These are phyloP conservation scores for Pasiphila rectangulata DNA, from an alignment of 2,888 invertebrate species.

Conservation along the genomic window DNA sequence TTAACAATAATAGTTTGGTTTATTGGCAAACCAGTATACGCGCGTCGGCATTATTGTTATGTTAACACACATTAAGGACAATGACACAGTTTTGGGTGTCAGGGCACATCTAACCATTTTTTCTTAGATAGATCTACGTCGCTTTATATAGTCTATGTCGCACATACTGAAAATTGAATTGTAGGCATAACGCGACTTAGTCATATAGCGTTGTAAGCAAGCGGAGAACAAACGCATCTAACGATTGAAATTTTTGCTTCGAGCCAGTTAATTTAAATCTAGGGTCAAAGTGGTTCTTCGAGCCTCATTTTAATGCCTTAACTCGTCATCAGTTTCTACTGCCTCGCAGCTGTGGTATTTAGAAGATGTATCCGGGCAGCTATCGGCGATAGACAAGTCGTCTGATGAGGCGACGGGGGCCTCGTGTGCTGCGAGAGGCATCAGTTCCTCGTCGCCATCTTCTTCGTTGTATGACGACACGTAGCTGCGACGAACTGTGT, in stretches of 20 bases:
- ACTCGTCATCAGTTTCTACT: conserved; percentile 82
- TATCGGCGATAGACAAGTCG: conserved; percentile 85
- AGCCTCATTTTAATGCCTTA: conserved; percentile 50
- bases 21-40: too few species aligned
- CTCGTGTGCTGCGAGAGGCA: conserved; percentile 84
- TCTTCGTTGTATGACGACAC: conserved; percentile 45
- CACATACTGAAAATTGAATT: too few species aligned
- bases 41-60: too few species aligned
- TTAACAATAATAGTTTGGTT: too few species aligned
- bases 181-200: too few species aligned
- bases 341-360: conserved; percentile 89
- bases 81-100: too few species aligned
- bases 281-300: background rate
- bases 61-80: too few species aligned
- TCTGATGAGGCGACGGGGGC: conserved; percentile 81
- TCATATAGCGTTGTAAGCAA: too few species aligned
- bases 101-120: too few species aligned
- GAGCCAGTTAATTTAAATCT: background rate
- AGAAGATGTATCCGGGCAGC: conserved; percentile 87
- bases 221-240: too few species aligned
- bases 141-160: too few species aligned
- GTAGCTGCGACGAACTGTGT: conserved; percentile 51
- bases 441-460: conserved; percentile 80
- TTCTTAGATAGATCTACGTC: too few species aligned
- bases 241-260: background rate